A percentile compares a stretch with the other conserved stretches of the same genome.
These are phyloP conservation scores for Phrixothrix hirtus DNA, from an alignment of 2,888 invertebrate genomes.

Conservation along the genomic window DNA sequence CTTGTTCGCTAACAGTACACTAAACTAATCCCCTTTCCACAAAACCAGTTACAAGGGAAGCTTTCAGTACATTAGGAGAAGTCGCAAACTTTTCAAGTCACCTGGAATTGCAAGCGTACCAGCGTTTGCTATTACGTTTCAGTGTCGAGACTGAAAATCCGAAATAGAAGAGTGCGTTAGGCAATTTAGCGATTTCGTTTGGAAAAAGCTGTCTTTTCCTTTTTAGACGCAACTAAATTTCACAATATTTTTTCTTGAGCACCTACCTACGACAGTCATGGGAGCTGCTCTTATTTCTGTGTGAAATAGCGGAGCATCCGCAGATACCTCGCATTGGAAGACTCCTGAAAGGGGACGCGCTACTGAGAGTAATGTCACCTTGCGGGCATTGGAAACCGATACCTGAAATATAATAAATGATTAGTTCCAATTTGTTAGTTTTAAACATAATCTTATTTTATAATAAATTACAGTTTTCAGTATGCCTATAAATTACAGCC, in stretches of 20 bases:
- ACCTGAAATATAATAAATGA: slow-evolving; percentile 63
- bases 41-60: background rate
- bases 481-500: too few relatives aligned
- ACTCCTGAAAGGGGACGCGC: slow-evolving; percentile 67
- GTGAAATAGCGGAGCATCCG: slow-evolving; percentile 71
- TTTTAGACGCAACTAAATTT: slow-evolving; percentile 15
- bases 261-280: slow-evolving; percentile 71
- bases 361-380: slow-evolving; percentile 69
- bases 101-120: slow-evolving; percentile 10
- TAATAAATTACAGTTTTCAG: too few relatives aligned
- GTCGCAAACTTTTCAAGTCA: slow-evolving; percentile 19
- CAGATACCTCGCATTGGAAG: slow-evolving; percentile 76
- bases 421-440: too few relatives aligned
- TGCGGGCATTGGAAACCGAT: slow-evolving; percentile 67
- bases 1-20: background rate
- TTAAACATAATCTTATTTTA: too few relatives aligned
- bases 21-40: background rate
- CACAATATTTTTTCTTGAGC: slow-evolving; percentile 21
- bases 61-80: slow-evolving; percentile 10
- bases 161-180: slow-evolving; percentile 12
- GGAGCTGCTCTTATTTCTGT: slow-evolving; percentile 66
- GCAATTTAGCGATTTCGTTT: slow-evolving; percentile 17
- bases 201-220: slow-evolving; percentile 14
- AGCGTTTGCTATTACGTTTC: slow-evolving; percentile 15
- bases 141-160: slow-evolving; percentile 8